Base-by-base conservation (phyloP, 2,888 invertebrate species). In the Leucania comma region DNA sequence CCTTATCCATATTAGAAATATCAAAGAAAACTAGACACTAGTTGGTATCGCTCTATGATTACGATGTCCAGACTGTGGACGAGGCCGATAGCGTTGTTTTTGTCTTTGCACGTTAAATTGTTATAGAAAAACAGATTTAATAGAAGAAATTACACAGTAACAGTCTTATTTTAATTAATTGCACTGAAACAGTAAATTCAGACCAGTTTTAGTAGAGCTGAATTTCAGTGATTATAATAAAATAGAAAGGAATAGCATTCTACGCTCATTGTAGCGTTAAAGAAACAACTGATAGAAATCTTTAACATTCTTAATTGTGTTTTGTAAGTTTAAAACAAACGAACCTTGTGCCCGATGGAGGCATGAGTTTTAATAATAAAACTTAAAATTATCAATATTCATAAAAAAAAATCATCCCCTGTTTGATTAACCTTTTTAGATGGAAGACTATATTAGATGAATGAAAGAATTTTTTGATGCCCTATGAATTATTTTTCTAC, bases 161-260 rank as follows among this genome's bases (percentile, higher is more conserved):
- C 9, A 26, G 14, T 24, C 17, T 26, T 26, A 12, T 50, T 20
- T 48, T 8, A n/a, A 66, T n/a, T 35, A 35, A 50, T 48, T 56
- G 29, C 29, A 32, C 17, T 65, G 24, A 75, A 38, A 56, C 4
- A 32, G 54, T 68, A 5, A 26, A 68, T 56, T 46, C 9, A 50
- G 12, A 32, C 24, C 32, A 42, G 22, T 29, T 56, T n/a, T 1
- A n/a, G 46, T n/a, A 32, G 26, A 26, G 2, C 22, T 42, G 24
- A 60, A 50, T 77, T 73, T 50, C 71, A 71, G 48, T 56, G 8
- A 72, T 46, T 57, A 17, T 42, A 42, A 42, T 42, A 51, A 60
- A 74, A 78, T 78, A 74, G 73, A 74, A 74, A 78, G 72, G 51
- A 70, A 46, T 78, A 46, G 38, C 66, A 71, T 75, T 71, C 66